A percentile compares a stretch with the other conserved stretches of the same genome.
These are phyloP conservation scores for Graphium colonna DNA, from an alignment of 2,888 invertebrate species.

Conservation along the genomic window DNA sequence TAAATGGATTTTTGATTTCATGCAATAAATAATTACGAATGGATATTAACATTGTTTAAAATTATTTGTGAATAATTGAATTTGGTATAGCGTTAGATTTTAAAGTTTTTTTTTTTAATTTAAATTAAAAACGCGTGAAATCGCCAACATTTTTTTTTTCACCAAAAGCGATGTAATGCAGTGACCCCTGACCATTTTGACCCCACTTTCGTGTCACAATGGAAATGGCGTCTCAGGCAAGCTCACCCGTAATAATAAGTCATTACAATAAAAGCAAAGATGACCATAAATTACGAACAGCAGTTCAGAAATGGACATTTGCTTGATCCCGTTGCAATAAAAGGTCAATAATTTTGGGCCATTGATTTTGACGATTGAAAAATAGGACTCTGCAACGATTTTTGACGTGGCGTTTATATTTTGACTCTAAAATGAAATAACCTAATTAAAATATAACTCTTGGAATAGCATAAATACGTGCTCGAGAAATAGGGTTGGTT, in stretches of 20 bases:
- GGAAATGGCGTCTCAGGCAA: constrained; percentile 59
- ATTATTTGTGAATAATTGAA: too few species aligned
- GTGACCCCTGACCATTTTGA: constrained; percentile 74
- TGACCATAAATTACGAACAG: constrained; percentile 73
- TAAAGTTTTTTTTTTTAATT: constrained; percentile 1
- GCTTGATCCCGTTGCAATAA: background rate
- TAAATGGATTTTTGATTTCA: too few species aligned
- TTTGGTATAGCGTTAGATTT: too few species aligned
- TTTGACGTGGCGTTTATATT: too few species aligned
- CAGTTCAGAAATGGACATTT: constrained; percentile 26
- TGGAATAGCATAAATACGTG: too few species aligned
- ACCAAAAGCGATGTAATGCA: constrained; percentile 59
- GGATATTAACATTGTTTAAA: too few species aligned
- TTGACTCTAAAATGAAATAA: too few species aligned
- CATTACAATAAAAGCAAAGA: constrained; percentile 69
- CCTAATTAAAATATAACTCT: too few species aligned
- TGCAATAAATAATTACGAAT: too few species aligned
- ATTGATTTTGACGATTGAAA: too few species aligned
- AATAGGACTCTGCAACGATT: too few species aligned
- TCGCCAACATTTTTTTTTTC: constrained; percentile 39
- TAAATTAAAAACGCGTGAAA: background rate
- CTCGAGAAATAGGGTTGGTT: too few species aligned
- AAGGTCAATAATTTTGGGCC: background rate
- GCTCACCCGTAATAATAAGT: constrained; percentile 69
- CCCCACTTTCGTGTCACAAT: constrained; percentile 57